These are phyloP conservation scores for Eubasilissa splendida DNA, from an alignment of 2,888 invertebrate genomes.

Conservation along the genomic window DNA sequence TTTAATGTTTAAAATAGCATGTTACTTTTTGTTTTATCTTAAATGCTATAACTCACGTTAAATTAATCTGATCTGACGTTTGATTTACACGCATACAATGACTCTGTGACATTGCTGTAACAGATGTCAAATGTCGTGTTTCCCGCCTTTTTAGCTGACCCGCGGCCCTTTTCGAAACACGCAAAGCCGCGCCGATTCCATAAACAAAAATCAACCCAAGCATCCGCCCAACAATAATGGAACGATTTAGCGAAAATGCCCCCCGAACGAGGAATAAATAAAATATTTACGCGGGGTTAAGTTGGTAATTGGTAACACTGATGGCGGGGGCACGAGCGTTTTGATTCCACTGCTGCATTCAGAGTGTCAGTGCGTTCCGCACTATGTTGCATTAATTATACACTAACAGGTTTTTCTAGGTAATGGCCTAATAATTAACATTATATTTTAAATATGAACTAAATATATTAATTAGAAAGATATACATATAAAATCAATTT, in stretches of 20 bases:
- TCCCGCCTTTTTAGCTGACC: conserved; percentile 31
- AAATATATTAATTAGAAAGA: no score
- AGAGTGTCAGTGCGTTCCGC: no score
- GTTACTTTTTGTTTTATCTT: background rate
- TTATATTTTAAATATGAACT: no score
- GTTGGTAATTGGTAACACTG: conserved; percentile 36
- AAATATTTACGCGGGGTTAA: conserved; percentile 50
- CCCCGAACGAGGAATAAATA: conserved; percentile 26
- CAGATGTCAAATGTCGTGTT: conserved; percentile 48
- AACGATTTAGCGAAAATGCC: conserved; percentile 43
- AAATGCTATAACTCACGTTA: conserved; percentile 6
- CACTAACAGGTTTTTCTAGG: no score
- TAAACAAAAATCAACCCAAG: conserved; percentile 43
- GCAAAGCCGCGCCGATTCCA: conserved; percentile 39
- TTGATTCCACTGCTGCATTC: background rate
- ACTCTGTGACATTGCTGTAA: conserved; percentile 14
- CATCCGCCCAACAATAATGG: conserved; percentile 39
- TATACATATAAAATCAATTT: no score
- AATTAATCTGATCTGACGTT: conserved; percentile 7
- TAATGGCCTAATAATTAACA: no score
- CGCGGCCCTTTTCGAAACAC: conserved; percentile 29
- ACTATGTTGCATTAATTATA: no score
- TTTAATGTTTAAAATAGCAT: background rate
- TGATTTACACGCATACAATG: conserved; percentile 20
- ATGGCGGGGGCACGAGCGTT: conserved; percentile 21